Evolutionary conservation across 2,797 vertebrate species (phyloP), one percentile per base, ranked within the genome.

Genomic region (Schizopygopsis pylzovi): DNA sequence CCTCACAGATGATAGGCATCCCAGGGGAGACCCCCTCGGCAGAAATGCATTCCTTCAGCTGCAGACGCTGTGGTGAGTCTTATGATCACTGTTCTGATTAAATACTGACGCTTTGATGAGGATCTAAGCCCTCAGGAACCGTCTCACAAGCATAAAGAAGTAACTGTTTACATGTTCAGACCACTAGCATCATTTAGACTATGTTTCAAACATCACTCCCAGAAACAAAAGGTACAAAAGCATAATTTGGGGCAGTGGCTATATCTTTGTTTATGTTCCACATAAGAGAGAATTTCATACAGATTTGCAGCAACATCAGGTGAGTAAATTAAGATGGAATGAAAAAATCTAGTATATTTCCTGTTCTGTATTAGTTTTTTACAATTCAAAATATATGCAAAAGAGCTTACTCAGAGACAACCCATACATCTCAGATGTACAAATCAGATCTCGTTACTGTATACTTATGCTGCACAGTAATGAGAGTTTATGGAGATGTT

Each of bases 71-170:
- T 68, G 41, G 68, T 41, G 82, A 79, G 73, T 85, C 87, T 85
- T 72, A 71, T 81, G 87, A 89, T 77, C 63, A 22, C 10, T 73
- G 70, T 54, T 81, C 71, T 83, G 76, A 89, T 82, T 28, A 70
- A 87, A 73, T 12, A 77, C 61, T 41, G 22, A 65, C 52, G 22
- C 67, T 86, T 81, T 80, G 77, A 76, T 85, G 54, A 81, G 37
- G 63, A 56, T 33, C 49, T 70, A 75, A 86, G 82, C 71, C 82
- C 43, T 10, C 25, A 73, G 52, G 77, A 61, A 65, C 72, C 5
- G n/a, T 20, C 54, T 63, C 84, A 63, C 20, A 39, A 28, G 83
- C 11, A 59, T 71, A 79, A 79, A 33, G n/a, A 39, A 43, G 11
- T 22, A 33, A 61, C 68, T 45, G 16, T 61, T 68, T 12, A 70